A percentile compares a stretch with the other conserved stretches of the same genome.
phyloP scores from a whole-genome alignment of 2,113 vertebrate species.

The Bos taurus region ARS-UCD2.0 NC_037331.1:8102501-8103000 shows the following conservation, averaged over 20 bases:
- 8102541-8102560: background rate
- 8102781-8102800: background rate
- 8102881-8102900: background rate
- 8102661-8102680: background rate
- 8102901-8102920: background rate
- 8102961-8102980: background rate
- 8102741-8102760: background rate
- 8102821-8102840: background rate
- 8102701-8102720: background rate
- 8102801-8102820: background rate
- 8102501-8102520: background rate
- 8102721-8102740: background rate
- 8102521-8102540: background rate
- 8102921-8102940: background rate
- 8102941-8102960: background rate
- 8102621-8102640: background rate
- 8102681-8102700: background rate
- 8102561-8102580: background rate
- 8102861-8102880: background rate
- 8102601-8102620: background rate
- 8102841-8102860: slow-evolving; percentile 5
- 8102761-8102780: background rate
- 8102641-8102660: background rate
- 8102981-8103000: background rate
- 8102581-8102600: background rate